These are phyloP conservation scores for Acanthornis magna DNA, from an alignment of 2,797 vertebrate species.

Conservation along the genomic window DNA sequence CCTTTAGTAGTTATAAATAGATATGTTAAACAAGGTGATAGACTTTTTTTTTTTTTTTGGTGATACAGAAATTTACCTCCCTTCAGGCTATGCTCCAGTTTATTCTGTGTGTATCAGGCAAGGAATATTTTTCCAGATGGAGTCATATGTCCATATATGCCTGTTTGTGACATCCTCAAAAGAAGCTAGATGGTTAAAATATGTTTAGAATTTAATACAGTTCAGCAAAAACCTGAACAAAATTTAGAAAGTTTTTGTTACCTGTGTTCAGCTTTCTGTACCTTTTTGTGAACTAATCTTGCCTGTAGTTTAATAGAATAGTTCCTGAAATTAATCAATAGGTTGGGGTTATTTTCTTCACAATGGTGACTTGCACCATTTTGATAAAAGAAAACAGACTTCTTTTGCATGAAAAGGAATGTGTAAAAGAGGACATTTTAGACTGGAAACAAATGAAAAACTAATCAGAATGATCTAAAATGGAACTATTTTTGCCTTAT, in stretches of 20 bases:
- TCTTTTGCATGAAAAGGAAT: neutral
- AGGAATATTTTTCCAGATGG: neutral
- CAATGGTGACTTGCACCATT: neutral
- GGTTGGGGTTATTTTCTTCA: neutral
- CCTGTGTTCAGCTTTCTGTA: neutral
- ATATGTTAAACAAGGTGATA: neutral
- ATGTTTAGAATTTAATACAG: neutral
- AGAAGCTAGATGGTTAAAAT: neutral
- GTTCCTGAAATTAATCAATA: neutral
- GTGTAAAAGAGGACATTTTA: neutral
- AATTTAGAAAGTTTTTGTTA: neutral
- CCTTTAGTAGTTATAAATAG: neutral
- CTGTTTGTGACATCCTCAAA: neutral
- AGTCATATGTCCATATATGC: neutral
- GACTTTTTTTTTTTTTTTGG: neutral
- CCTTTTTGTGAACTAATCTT: neutral
- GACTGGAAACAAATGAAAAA: neutral
- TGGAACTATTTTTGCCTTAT: neutral
- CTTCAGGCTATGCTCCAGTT: neutral
- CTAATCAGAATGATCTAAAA: neutral
- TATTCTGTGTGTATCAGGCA: neutral
- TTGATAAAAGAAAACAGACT: neutral
- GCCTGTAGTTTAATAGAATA: neutral
- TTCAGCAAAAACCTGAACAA: neutral
- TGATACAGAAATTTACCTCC: neutral